Evolutionary conservation across 2,113 vertebrate genomes (phyloP).

Genomic region (Protobothrops flavoviridis): DNA sequence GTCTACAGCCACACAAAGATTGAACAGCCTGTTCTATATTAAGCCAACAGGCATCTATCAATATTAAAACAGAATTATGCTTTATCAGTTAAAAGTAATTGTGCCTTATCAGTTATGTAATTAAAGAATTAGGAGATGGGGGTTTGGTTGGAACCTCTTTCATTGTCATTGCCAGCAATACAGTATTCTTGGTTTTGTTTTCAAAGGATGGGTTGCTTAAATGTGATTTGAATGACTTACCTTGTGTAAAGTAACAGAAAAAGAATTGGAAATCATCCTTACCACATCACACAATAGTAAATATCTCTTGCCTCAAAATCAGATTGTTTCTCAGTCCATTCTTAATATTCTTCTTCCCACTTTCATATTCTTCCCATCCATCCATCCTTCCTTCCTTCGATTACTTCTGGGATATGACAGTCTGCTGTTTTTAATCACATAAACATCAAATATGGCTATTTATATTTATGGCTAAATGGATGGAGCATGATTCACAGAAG

Average conservation of each 20-base stretch:
- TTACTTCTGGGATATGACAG: background rate
- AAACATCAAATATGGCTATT: too few relatives aligned
- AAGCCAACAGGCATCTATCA: background rate
- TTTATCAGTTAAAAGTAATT: background rate
- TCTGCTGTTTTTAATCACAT: background rate
- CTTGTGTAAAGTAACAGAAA: background rate
- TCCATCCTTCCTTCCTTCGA: background rate
- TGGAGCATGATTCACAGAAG: background rate
- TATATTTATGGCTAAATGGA: background rate
- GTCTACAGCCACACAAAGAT: background rate
- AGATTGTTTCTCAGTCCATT: background rate
- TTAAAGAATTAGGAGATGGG: background rate
- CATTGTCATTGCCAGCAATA: background rate
- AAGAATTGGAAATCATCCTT: background rate
- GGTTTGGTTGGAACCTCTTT: background rate
- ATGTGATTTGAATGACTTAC: background rate
- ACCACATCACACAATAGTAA: background rate
- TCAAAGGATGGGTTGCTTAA: background rate
- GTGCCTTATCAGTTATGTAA: background rate
- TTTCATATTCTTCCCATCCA: background rate
- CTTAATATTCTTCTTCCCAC: background rate
- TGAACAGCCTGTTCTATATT: background rate
- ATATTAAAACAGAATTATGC: background rate
- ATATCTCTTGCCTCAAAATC: background rate
- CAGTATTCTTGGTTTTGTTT: background rate